These are phyloP conservation scores for Meghimatium bilineatum DNA, from an alignment of 2,888 invertebrate species.

Conservation along the genomic window DNA sequence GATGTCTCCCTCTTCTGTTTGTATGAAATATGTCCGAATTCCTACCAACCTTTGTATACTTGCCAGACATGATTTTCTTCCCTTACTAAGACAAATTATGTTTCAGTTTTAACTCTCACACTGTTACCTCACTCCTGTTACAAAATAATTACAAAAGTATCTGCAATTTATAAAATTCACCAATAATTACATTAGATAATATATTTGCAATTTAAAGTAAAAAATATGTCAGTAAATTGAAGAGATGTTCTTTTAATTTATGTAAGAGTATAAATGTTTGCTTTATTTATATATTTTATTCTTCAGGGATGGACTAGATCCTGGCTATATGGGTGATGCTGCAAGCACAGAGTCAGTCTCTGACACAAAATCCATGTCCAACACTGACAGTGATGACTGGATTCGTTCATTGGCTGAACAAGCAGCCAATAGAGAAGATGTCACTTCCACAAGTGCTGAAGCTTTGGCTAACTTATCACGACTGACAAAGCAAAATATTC, in stretches of 20 bases:
- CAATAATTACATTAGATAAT: too few species aligned
- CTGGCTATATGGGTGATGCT: slow-evolving; percentile 65
- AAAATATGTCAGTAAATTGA: neutral
- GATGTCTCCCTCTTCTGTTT: too few species aligned
- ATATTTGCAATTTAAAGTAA: too few species aligned
- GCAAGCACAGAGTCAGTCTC: slow-evolving; percentile 56
- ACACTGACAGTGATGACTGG: slow-evolving; percentile 59
- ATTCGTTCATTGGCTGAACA: slow-evolving; percentile 66
- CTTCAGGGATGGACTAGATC: slow-evolving; percentile 66
- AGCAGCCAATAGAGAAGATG: slow-evolving; percentile 64
- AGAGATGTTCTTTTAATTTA: neutral
- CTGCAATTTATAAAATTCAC: too few species aligned
- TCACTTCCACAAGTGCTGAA: slow-evolving; percentile 59
- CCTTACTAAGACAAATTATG: too few species aligned
- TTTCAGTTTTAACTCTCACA: too few species aligned
- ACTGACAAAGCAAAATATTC: slow-evolving; percentile 68
- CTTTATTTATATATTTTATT: neutral
- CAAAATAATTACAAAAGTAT: too few species aligned
- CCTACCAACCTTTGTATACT: too few species aligned
- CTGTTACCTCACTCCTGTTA: too few species aligned
- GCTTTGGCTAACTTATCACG: slow-evolving; percentile 60
- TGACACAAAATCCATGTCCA: slow-evolving; percentile 39
- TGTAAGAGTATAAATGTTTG: neutral
- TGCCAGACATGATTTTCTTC: too few species aligned
- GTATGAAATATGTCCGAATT: too few species aligned